Evolutionary conservation across 2,113 vertebrate genomes (phyloP).

Genomic region (Falco punctatus): DNA sequence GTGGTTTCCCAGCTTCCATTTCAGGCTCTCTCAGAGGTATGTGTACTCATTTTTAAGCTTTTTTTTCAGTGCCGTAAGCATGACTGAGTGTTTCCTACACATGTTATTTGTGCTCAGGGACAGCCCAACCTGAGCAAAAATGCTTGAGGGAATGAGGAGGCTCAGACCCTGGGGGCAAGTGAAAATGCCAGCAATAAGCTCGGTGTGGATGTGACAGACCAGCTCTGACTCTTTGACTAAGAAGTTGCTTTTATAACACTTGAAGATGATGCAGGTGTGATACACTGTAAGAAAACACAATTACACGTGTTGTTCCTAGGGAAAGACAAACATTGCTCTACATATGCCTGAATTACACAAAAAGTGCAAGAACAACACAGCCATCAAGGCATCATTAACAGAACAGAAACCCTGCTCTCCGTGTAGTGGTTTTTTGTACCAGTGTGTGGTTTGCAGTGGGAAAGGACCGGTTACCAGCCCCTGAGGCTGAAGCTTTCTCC

Average conservation of each 20-base stretch:
- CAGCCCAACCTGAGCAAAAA: neutral
- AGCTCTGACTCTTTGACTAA: neutral
- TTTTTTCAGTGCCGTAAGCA: neutral
- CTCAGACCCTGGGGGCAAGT: neutral
- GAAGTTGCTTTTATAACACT: neutral
- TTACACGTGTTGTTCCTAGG: neutral
- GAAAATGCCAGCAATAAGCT: neutral
- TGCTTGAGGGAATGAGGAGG: neutral
- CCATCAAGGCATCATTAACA: neutral
- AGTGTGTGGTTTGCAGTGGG: neutral
- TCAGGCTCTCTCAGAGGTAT: neutral
- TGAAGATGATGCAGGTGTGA: neutral
- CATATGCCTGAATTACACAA: accelerated
- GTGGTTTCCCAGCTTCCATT: neutral
- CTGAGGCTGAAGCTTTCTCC: neutral
- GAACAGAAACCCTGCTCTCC: neutral
- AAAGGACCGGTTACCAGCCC: neutral
- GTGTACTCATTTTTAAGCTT: neutral
- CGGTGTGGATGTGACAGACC: neutral
- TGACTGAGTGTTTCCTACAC: neutral
- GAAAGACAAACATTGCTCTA: neutral
- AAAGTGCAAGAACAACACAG: neutral
- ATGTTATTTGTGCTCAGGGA: neutral
- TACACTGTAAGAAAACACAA: neutral
- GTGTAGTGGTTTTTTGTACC: neutral